phyloP scores from a whole-genome alignment of 2,888 invertebrate genomes.

The Sturmia bella region DNA sequence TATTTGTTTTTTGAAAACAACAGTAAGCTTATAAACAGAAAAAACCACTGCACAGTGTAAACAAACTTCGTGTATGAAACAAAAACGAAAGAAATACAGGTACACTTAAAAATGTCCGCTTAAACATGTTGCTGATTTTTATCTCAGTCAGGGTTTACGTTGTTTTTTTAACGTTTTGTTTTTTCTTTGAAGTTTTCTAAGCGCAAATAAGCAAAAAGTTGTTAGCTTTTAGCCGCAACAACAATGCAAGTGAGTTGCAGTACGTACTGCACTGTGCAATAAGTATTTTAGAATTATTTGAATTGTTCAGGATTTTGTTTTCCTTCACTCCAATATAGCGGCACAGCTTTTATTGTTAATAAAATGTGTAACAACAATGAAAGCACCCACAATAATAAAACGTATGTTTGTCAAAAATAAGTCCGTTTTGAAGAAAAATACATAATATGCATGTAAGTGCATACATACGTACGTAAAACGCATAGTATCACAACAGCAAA shows the following conservation, averaged over 20 bases:
- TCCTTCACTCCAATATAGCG: conserved; percentile 39
- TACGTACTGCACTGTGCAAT: background rate
- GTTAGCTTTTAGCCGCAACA: conserved; percentile 16
- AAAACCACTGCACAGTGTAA: conserved; percentile 2
- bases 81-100: conserved; percentile 13
- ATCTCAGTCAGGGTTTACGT: conserved; percentile 36
- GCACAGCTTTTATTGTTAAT: conserved; percentile 50
- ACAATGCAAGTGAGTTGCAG: conserved; percentile 11
- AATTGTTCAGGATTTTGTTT: conserved; percentile 12
- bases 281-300: conserved; percentile 50
- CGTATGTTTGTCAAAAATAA: background rate
- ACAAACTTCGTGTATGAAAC: background rate
- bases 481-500: background rate
- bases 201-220: conserved; percentile 7
- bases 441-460: too few relatives aligned
- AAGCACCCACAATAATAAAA: conserved; percentile 16
- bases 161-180: background rate
- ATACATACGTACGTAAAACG: too few relatives aligned
- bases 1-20: background rate
- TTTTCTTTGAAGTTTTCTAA: conserved; percentile 16
- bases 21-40: conserved; percentile 15
- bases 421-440: background rate
- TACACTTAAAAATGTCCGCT: conserved; percentile 36
- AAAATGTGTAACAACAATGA: conserved; percentile 40
- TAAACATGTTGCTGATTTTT: conserved; percentile 44